Base-by-base conservation (phyloP, 2,888 invertebrate genomes). In the Ethmia dodecea region DNA sequence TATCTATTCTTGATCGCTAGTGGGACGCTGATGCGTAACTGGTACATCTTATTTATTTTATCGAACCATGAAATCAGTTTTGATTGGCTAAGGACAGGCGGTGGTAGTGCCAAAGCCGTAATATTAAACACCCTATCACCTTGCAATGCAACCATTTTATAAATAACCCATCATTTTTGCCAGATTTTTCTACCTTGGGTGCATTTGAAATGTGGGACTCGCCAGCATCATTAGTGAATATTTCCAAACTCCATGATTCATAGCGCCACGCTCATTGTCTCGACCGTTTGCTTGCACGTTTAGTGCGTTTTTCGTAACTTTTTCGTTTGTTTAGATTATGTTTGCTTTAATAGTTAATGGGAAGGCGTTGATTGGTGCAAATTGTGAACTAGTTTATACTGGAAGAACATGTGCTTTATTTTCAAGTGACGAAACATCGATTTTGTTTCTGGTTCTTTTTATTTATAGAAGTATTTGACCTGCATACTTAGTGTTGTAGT, bases 191-290 rank as follows among this genome's bases (percentile, higher is more conserved):
- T 43, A 39, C 31, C 38, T 60, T 58, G 41, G 50, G 46, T 49
- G 52, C 43, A 45, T 75, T 74, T 58, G 74, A 65, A 64, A 76
- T 76, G 55, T 56, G 49, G 56, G 55, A 58, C 61, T 54, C 42
- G 45, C 40, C n/a, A 40, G 37, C 42, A 45, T 58, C 63, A 70
- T 73, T 74, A 76, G 69, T 54, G 47, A 49, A 49, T 55, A 57
- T 79, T 78, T 66, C 72, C 62, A 69, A 75, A 77, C 61, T 51
- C 48, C 53, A 11, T 35, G 28, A 62, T 77, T 66, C 77, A 75
- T 78, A 67, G 47, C 53, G 55, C 41, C 50, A 49, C 57, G 52
- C 55, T 70, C 62, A 71, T 73, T 72, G 69, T 73, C 62, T 71
- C 43, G 51, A 26, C 26, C 8, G 9, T 22, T n/a, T 22, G 22